Evolutionary conservation across 2,888 invertebrate species (phyloP).

Genomic region (Mythimna lalbum): DNA sequence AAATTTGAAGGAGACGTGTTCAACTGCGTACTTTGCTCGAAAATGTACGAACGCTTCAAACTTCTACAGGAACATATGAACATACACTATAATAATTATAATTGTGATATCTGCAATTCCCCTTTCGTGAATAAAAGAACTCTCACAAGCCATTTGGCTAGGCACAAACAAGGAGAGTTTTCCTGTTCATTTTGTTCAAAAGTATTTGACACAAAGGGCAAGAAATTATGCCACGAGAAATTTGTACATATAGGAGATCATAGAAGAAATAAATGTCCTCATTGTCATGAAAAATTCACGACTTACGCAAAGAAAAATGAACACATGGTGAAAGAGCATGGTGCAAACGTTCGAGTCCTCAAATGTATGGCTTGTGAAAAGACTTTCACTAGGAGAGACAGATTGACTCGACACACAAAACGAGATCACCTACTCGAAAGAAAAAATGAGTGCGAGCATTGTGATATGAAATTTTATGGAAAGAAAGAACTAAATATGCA

Average conservation of each 20-base stretch:
- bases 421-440: slow-evolving; percentile 58
- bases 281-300: slow-evolving; percentile 49
- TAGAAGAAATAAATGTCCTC: slow-evolving; percentile 54
- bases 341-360: slow-evolving; percentile 22
- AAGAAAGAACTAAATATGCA: slow-evolving; percentile 42
- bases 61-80: slow-evolving; percentile 61
- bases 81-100: slow-evolving; percentile 57
- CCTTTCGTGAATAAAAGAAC: slow-evolving; percentile 77
- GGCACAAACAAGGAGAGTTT: slow-evolving; percentile 57
- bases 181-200: slow-evolving; percentile 51
- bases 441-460: slow-evolving; percentile 42
- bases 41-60: slow-evolving; percentile 51
- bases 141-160: slow-evolving; percentile 33
- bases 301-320: slow-evolving; percentile 42
- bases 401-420: slow-evolving; percentile 48
- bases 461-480: slow-evolving; percentile 54
- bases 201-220: slow-evolving; percentile 49
- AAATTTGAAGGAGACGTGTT: slow-evolving; percentile 52
- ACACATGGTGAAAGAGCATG: slow-evolving; percentile 56
- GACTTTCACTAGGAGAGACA: slow-evolving; percentile 36
- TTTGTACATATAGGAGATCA: slow-evolving; percentile 42
- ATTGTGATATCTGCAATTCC: slow-evolving; percentile 68
- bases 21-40: slow-evolving; percentile 44
- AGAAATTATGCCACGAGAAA: slow-evolving; percentile 56
- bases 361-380: slow-evolving; percentile 60